Evolutionary conservation across 2,888 invertebrate genomes (phyloP), one percentile per base, ranked within the genome.

Genomic region (Rotaria magnacalcarata): DNA sequence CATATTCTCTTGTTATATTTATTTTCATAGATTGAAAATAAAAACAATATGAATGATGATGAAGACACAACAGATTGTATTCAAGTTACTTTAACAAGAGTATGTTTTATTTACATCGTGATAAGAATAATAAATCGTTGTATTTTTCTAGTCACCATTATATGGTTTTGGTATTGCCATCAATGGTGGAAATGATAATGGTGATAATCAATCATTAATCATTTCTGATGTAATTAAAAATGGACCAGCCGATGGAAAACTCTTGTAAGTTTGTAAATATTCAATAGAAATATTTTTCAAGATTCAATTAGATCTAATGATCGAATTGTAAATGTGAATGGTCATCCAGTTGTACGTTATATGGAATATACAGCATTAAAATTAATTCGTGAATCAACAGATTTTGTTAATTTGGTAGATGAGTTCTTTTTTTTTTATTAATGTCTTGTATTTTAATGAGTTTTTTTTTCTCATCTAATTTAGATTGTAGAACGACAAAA

Each of bases 81-180:
- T 74, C 74, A 34, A 74, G 74, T 74, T 41, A 74, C 74, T 21
- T 74, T 74, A 21, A 74, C 74, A 74, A 41, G 74, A 74, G 74
- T 74, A 74, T 41, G 74, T 27, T 67, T 34, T 34, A 34, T 34
- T 34, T 34, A 34, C 34, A 34, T 2, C 11, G 7, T 47, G 7
- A 11, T 47, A 47, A 47, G 7, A 47, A 47, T 47, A 47, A 47
- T 47, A 10, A 47, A 47, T 47, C 47, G 8, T 58, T 58, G 4
- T 58, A n/a, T 34, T 67, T 67, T 4, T 67, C 10, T 74, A 74
- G 74, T 74, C 74, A 74, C 41, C 74, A 74, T 74, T 74, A 43
- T n/a, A 84, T 58, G 86, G 86, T n/a, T 86, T 84, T 47, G 86
- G 86, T 47, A 86, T 86, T 7, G 74, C 85, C 21, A 86, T 86